These are phyloP conservation scores for Drosophila cardini DNA, from an alignment of 1,140 invertebrate species.

Conservation along the genomic window DNA sequence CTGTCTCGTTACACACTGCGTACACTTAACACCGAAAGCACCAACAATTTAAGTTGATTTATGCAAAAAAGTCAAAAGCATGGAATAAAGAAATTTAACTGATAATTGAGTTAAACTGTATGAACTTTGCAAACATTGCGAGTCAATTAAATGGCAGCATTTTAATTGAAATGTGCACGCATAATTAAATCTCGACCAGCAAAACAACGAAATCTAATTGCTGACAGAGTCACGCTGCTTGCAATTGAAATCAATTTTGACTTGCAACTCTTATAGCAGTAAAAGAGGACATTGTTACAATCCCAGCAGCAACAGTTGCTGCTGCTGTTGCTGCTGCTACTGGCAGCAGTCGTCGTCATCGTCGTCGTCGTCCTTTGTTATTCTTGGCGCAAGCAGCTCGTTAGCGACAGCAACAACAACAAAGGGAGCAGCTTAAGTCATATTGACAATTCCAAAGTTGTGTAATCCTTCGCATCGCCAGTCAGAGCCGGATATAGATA, in stretches of 20 bases:
- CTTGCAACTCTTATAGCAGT: conserved; percentile 2
- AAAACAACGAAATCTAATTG: conserved; percentile 56
- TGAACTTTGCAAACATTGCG: conserved; percentile 47
- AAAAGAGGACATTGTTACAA: conserved; percentile 49
- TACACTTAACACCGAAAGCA: conserved; percentile 59
- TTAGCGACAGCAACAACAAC: conserved; percentile 50
- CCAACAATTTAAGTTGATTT: conserved; percentile 72
- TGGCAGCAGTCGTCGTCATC: not conserved
- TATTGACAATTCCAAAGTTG: conserved; percentile 67
- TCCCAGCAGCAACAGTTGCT: conserved; percentile 9
- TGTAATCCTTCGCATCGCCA: conserved; percentile 64
- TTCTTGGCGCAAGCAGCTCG: conserved; percentile 76
- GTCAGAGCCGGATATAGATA: conserved; percentile 11
- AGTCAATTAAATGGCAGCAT: conserved; percentile 17
- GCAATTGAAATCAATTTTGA: conserved; percentile 63
- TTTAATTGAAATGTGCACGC: conserved; percentile 72
- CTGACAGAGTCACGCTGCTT: conserved; percentile 30
- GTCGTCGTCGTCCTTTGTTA: conserved; percentile 55
- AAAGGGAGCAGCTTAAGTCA: conserved; percentile 62
- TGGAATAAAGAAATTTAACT: conserved; percentile 36
- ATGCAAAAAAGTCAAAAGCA: conserved; percentile 13
- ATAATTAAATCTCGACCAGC: conserved; percentile 68
- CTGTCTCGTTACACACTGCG: conserved; percentile 33
- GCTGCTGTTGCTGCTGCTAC: not conserved
- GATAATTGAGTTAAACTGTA: conserved; percentile 37